A percentile compares a stretch with the other conserved stretches of the same genome.
phyloP scores from a whole-genome alignment of 2,113 vertebrate genomes.

The Microtus montanus region DNA sequence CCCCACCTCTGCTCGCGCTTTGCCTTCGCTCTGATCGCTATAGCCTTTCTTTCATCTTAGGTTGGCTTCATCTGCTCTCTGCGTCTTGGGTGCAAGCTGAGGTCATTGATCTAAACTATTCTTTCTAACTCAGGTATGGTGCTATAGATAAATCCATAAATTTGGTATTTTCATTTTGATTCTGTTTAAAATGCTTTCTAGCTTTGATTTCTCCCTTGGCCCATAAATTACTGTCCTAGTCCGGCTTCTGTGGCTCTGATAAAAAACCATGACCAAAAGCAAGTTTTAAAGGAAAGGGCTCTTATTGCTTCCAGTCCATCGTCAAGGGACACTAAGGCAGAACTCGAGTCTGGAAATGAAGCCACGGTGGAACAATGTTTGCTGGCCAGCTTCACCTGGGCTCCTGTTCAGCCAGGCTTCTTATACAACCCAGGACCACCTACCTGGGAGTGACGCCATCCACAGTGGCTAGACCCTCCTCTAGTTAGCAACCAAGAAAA shows the following conservation, averaged over 20 bases:
- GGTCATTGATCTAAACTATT: background rate
- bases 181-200: background rate
- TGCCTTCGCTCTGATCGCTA: background rate
- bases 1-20: accelerated
- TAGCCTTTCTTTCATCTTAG: background rate
- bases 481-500: background rate
- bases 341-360: background rate
- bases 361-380: background rate
- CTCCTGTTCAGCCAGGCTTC: background rate
- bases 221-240: background rate
- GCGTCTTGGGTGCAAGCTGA: background rate
- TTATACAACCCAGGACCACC: background rate
- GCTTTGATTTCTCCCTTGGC: background rate
- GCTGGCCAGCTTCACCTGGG: background rate
- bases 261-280: background rate
- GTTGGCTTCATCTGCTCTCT: background rate
- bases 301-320: background rate
- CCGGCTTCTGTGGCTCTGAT: background rate
- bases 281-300: background rate
- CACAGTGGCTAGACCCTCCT: background rate
- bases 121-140: background rate
- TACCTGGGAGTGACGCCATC: background rate
- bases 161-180: background rate
- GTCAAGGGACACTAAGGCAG: background rate
- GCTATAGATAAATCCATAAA: background rate